Evolutionary conservation across 2,113 vertebrate species (phyloP), one percentile per base, ranked within the genome.

Genomic region (Vulpes ferrilata): DNA sequence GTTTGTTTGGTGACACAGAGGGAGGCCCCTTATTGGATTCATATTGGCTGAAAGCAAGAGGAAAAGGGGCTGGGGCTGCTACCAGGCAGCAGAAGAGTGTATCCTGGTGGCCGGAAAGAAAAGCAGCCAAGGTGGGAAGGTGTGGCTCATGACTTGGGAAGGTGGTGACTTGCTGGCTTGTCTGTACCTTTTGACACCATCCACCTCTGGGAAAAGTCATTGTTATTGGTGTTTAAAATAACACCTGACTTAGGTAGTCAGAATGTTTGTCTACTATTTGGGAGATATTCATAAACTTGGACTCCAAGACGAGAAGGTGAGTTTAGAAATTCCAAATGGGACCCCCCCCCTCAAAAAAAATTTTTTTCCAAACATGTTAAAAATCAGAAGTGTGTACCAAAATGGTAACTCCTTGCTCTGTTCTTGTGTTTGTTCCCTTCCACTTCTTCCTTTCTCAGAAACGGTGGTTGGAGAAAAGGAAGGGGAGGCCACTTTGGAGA

Each of bases 21-120:
- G 78, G 95, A 71, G 62, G 62, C 90, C 53, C 30, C 82, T 97
- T 51, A 87, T 96, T 95, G 71, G 88, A 92, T 91, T 96, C 96
- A 64, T 16, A 94, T 11, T 84, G 11, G 51, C 27, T 62, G 53
- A 67, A 20, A 16, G 53, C 38, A 23, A 55, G 53, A 59, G 84
- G 9, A 65, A 94, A 55, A 43, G 30, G 11, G 27, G 19, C 53
- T 67, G 35, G 69, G 35, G 53, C 27, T 60, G 67, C n/a, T 48
- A 78, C 13, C 17, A 55, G 35, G 60, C 76, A 86, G 76, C 69
- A 53, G 65, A 91, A 94, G 92, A 84, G 90, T 85, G 74, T 57
- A 53, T 90, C 92, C 93, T 79, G n/a, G 90, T 51, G 81, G 90
- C 94, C 20, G n/a, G 69, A 86, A 30, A 38, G 32, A 19, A 73